Conservation (phyloP, 2,113 vertebrate genomes). For the Grammomys surdaster region DNA sequence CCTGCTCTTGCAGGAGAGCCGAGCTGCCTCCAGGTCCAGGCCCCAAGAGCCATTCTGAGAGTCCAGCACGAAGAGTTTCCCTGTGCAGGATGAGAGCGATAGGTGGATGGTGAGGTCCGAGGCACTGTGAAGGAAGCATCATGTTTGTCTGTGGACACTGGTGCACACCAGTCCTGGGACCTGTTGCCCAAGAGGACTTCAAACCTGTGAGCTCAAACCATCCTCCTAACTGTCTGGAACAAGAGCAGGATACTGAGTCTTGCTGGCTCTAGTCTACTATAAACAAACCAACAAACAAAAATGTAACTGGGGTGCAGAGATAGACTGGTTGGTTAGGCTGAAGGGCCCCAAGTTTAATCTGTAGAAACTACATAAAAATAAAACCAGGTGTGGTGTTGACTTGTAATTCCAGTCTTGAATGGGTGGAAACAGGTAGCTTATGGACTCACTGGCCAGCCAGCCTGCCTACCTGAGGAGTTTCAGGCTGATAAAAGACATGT, state of each 20-base stretch:
- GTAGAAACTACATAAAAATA: neutral
- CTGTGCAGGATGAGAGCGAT: slow-evolving; percentile 84
- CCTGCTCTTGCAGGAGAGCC: slow-evolving; percentile 87
- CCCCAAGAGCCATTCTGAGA: slow-evolving; percentile 88
- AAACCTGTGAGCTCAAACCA: neutral
- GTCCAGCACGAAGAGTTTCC: slow-evolving; percentile 92
- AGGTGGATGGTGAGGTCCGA: neutral
- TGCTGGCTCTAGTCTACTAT: neutral
- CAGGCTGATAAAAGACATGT: neutral
- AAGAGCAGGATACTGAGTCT: neutral
- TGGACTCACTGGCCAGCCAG: neutral
- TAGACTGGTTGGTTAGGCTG: neutral
- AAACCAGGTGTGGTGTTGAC: neutral
- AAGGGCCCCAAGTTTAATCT: neutral
- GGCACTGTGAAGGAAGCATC: neutral
- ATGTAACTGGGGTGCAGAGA: neutral
- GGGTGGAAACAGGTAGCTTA: neutral
- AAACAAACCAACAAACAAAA: neutral
- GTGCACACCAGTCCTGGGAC: neutral
- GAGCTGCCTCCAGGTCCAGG: slow-evolving; percentile 87
- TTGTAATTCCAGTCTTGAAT: neutral
- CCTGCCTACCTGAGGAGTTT: neutral
- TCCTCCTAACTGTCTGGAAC: neutral
- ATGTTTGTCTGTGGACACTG: neutral
- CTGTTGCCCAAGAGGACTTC: neutral